A percentile compares a stretch with the other conserved stretches of the same genome.
Conservation (phyloP, 2,888 invertebrate genomes). For the Heliconius charithonia region DNA sequence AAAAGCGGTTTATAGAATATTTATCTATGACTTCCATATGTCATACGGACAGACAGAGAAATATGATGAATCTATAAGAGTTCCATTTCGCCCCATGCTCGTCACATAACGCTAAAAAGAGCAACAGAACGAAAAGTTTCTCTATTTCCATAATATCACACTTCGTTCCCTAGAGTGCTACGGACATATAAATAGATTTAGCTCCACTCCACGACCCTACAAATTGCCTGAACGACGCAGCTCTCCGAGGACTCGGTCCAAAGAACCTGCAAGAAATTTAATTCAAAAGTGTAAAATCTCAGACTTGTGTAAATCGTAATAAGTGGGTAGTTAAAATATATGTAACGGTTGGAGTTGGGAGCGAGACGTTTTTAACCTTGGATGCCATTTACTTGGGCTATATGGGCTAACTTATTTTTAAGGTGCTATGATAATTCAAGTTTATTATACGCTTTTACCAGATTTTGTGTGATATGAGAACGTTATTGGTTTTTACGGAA, state of each 20-base stretch:
- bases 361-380: slow-evolving; percentile 20
- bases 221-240: slow-evolving; percentile 42
- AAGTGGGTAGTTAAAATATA: slow-evolving; percentile 33
- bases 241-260: slow-evolving; percentile 31
- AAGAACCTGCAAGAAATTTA: slow-evolving; percentile 39
- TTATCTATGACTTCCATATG: too few species aligned
- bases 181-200: slow-evolving; percentile 40
- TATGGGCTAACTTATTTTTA: slow-evolving; percentile 27
- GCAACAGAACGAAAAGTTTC: slow-evolving; percentile 18
- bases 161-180: slow-evolving; percentile 27
- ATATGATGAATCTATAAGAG: neutral
- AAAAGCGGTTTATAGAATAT: neutral
- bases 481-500: neutral
- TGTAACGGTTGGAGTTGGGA: slow-evolving; percentile 23
- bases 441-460: slow-evolving; percentile 15
- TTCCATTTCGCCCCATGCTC: neutral
- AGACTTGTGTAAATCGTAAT: slow-evolving; percentile 36
- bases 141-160: slow-evolving; percentile 35
- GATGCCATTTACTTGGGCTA: slow-evolving; percentile 23
- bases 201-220: slow-evolving; percentile 33
- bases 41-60: neutral
- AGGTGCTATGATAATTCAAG: slow-evolving; percentile 22
- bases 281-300: slow-evolving; percentile 37
- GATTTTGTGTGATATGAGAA: slow-evolving; percentile 2
- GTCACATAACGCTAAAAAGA: slow-evolving; percentile 1